Percentiles rank a stretch among this genome's conserved stretches.
phyloP scores from a whole-genome alignment of 2,797 vertebrate species.

The Tadarida brasiliensis region DNA sequence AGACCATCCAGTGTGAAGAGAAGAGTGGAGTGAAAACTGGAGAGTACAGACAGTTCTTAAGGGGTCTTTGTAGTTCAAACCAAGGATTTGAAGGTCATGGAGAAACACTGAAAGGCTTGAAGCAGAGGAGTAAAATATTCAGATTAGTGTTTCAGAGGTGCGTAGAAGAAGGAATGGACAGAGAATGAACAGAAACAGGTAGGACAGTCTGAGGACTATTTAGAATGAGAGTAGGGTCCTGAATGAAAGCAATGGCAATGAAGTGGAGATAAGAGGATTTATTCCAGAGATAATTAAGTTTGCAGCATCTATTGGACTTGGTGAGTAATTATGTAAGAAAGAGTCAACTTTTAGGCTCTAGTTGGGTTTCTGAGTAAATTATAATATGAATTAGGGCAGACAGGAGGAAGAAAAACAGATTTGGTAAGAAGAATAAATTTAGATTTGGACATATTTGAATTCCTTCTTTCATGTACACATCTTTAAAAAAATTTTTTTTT shows the following conservation, averaged over 20 bases:
- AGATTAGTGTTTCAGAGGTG: constrained; percentile 22
- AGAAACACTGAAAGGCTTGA: constrained; percentile 34
- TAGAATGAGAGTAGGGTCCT: not conserved
- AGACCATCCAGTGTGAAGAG: not conserved
- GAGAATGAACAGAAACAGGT: not conserved
- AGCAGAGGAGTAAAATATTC: not conserved
- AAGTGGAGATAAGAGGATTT: not conserved
- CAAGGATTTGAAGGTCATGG: not conserved
- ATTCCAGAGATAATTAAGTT: constrained; percentile 29
- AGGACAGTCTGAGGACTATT: not conserved
- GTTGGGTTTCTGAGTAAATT: constrained; percentile 41
- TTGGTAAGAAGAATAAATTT: constrained; percentile 30
- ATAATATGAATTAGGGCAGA: constrained; percentile 42
- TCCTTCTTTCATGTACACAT: constrained; percentile 26
- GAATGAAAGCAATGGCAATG: not conserved
- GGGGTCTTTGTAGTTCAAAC: not conserved
- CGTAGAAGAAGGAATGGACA: not conserved
- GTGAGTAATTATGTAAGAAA: constrained; percentile 22
- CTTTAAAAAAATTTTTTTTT: not conserved
- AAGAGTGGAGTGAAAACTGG: not conserved
- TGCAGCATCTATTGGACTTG: not conserved
- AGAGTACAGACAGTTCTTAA: constrained; percentile 14
- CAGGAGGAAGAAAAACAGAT: not conserved
- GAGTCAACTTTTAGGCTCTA: constrained; percentile 24
- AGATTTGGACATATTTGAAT: not conserved